phyloP scores from a whole-genome alignment of 2,888 invertebrate genomes.

The Hecatera dysodea region DNA sequence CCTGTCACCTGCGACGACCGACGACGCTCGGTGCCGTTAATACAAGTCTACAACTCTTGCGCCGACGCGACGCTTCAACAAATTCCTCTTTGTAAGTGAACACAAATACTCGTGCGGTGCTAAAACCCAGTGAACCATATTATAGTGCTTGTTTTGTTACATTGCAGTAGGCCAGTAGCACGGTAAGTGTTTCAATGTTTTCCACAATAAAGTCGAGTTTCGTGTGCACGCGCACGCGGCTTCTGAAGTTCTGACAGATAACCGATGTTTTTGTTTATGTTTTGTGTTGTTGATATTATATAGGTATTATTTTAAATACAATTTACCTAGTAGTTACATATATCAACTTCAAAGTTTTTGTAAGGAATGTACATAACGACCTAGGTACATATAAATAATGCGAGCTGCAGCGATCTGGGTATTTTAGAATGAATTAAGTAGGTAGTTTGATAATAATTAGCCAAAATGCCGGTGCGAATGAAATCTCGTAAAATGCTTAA shows the following conservation, averaged over 20 bases:
- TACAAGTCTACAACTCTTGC: conserved; percentile 68
- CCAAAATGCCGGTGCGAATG: conserved; percentile 20
- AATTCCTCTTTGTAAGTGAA: conserved; percentile 58
- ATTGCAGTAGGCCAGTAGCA: conserved; percentile 1
- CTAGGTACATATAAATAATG: not conserved
- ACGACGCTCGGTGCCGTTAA: conserved; percentile 70
- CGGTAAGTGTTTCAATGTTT: conserved; percentile 57
- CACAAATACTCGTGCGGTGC: conserved; percentile 35
- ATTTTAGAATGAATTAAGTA: not conserved
- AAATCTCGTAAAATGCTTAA: conserved; percentile 3
- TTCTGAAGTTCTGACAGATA: conserved; percentile 79
- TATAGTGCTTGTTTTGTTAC: conserved; percentile 30
- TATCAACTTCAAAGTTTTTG: not conserved
- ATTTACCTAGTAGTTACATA: not conserved
- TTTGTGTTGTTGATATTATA: conserved; percentile 60
- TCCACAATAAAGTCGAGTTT: conserved; percentile 60
- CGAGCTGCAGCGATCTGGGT: not conserved
- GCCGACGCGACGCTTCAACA: conserved; percentile 70
- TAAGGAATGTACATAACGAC: too few species aligned
- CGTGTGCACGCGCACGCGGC: conserved; percentile 67
- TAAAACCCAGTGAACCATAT: conserved; percentile 29
- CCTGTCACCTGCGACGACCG: conserved; percentile 72
- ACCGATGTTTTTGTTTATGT: conserved; percentile 79
- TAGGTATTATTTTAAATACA: not conserved
- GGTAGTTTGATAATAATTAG: not conserved